Base-by-base conservation (phyloP, 2,797 vertebrate species). In the Pseudochromis fuscus region DNA sequence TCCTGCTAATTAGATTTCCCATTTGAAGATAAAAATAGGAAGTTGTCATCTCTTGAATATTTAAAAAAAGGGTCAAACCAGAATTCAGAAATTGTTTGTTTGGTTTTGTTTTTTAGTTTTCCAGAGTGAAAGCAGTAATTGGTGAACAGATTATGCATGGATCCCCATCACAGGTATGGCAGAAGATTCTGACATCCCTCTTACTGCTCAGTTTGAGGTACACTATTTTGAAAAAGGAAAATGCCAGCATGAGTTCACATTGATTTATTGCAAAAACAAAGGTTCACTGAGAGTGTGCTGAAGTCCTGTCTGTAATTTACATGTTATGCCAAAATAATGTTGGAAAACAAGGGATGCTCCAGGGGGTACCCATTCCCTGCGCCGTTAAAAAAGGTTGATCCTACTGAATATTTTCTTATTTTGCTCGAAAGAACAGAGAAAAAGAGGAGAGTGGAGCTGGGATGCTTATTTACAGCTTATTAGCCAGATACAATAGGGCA, bases 391-490 rank as follows among this genome's bases (percentile, higher is more conserved):
- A 69, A 60, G 40, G 67, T 83, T 59, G 76, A 88, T 90, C 82
- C 82, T 72, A 67, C 71, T 57, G 83, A 87, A 90, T 89, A 73
- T 89, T 84, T 88, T 84, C 86, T 90, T 90, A 88, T 92, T 92
- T 88, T 60, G 45, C 65, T 49, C 5, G 42, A 63, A 40, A 66
- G 77, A 87, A 82, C 38, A 7, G 72, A 74, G 74, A 81, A 72
- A 81, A 86, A 67, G 64, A 77, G 57, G 38, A 25, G 45, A 74
- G 67, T 57, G 51, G 67, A 73, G 77, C 72, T 55, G 15, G 16
- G 68, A 51, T 69, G 67, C 90, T 94, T 91, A 92, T 92, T 94
- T 91, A 91, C 84, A 88, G 89, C 93, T 91, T 93, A 93, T 94
- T 93, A 94, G 89, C 89, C 79, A 58, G 89, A 84, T 86, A 86